Evolutionary conservation across 1,140 invertebrate species (phyloP), one percentile per base, ranked within the genome.

Genomic region (Drosophila saltans): DNA sequence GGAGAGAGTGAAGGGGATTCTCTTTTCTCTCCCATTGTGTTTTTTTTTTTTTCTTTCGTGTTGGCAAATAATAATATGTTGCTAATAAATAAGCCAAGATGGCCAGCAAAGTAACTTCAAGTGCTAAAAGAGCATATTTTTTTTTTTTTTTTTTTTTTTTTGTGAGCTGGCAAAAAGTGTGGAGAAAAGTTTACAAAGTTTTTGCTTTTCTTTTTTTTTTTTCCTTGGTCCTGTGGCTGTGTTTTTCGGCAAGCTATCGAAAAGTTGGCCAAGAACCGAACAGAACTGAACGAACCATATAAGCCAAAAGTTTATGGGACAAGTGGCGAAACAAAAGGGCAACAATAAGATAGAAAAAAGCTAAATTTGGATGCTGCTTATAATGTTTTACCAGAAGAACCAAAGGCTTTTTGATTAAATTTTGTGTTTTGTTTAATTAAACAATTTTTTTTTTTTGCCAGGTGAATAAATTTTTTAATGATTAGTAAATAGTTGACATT

Each of bases 11-110:
- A 16, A 16, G 16, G 16, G 16, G 16, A 16, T 16, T 16, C 16
- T 16, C 16, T 16, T 16, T 16, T 16, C 16, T 16, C 16, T 16
- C 16, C 16, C 16, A 0, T 26, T 63, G 45, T 56, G 70, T 75
- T 65, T 62, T 72, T 78, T 71, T 78, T 52, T 24, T 26, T 52
- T 26, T 24, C 21, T 2, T 52, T 52, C n/a, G 45, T 61, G 55
- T 30, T 11, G 66, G 74, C 63, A 80, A 84, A 83, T 82, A 88
- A 80, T 86, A 88, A 86, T 82, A 88, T 79, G 83, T 88, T 75
- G 83, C 82, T 79, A 86, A 86, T 86, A 86, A 86, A 86, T 85
- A 85, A 82, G 79, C 52, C 64, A 58, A 36, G 58, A 36, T 36
- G 59, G 43, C 1, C 41, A 60, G 61, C 16, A 60, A 36, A 30